Base-by-base conservation (phyloP, 2,888 invertebrate genomes). In the Masnerella sp. region DNA sequence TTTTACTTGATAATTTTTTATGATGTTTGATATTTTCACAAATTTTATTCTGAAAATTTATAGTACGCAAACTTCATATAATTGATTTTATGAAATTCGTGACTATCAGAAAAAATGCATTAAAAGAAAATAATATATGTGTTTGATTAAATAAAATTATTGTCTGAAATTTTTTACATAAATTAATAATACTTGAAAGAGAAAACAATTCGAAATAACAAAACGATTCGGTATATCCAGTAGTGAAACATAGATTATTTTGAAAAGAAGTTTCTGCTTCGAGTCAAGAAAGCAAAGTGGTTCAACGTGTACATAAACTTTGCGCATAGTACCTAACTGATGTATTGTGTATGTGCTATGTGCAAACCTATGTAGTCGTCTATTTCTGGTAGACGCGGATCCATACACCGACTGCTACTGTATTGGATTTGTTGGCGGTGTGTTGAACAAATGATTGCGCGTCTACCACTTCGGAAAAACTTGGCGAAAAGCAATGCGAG, bases 361-460 rank as follows among this genome's bases (percentile, higher is more conserved):
- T 71, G 59, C 43, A 52, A 72, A 70, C 64, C 70, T 74, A 70
- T 74, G 72, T 76, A 68, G 69, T 62, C 68, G 67, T 75, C 74
- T 68, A 78, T 70, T 62, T 72, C 72, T 76, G 51, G 65, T 70
- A 73, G 62, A 72, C 58, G 67, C n/a, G 71, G 36, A 75, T 73
- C 56, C 65, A 77, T 64, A 69, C 64, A 69, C 71, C 30, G 61
- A 54, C 64, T 75, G 62, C 67, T 40, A 45, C 69, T 78, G 83
- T 83, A 82, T 84, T 83, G 83, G 83, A 85, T 84, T 84, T 84
- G 84, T 83, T 81, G 84, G 81, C 78, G 82, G 82, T 84, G 84
- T 85, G 84, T 84, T 84, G 82, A 81, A 84, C 85, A 85, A 85
- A 85, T 84, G 84, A 84, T 84, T 84, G 83, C 82, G 79, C 79